Evolutionary conservation across 2,888 invertebrate species (phyloP), one percentile per base, ranked within the genome.

Genomic region (Ommatoiulus sabulosus): DNA sequence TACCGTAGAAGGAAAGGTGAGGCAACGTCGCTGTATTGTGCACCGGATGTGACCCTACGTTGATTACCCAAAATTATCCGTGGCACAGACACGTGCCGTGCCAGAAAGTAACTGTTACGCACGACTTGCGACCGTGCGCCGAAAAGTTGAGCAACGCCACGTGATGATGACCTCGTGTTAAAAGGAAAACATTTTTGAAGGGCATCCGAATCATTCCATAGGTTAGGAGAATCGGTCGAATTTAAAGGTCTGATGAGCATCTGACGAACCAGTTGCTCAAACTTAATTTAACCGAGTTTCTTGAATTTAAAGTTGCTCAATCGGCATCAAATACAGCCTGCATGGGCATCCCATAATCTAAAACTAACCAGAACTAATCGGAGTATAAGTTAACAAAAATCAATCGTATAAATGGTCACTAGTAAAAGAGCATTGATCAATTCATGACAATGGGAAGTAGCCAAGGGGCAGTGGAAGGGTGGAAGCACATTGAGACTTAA

Each of bases 151-250:
- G 48, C 8, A 12, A 12, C 12, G 20, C 20, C 72, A 72, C 72
- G 72, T 72, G 72, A 72, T 20, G 72, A 72, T 72, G 72, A 72
- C 72, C 72, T 72, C 72, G 24, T 20, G 72, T 72, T 72, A 63
- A 63, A 10, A 72, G 20, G 8, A n/a, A 20, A n/a, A n/a, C 17
- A 72, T 72, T 3, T 20, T 72, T 72, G 20, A 24, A 72, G 72
- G 72, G 72, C 72, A 72, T 72, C 8, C 4, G 24, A 72, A 24
- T 72, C 20, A 72, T 72, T 24, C 72, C 72, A n/a, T n/a, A n/a
- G n/a, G n/a, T n/a, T 20, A 72, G 72, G 24, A 20, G 72, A 24
- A 72, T 72, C 72, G 20, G 20, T 8, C 20, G 3, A 17, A 8
- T 17, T 63, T 72, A 24, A 72, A 72, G 72, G 72, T 72, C 72